Base-by-base conservation (phyloP, 2,113 vertebrate species). In the Phodopus roborovskii region DNA sequence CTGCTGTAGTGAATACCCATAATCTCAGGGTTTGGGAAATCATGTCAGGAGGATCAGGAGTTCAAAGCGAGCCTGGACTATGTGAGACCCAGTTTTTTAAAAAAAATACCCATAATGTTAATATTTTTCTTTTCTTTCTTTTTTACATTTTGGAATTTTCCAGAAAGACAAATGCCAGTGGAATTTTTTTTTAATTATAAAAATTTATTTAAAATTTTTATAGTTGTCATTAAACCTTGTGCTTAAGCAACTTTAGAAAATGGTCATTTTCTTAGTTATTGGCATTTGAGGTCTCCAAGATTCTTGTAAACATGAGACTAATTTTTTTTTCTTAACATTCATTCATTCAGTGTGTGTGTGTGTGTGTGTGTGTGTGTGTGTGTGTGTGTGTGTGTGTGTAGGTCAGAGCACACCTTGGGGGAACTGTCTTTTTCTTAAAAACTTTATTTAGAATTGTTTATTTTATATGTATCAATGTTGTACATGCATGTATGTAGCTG, bases 61-160 rank as follows among this genome's bases (percentile, higher is more conserved):
- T 74, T 88, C 16, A 42, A 42, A 50, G 15, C 24, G 26, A 74
- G n/a, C 16, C 15, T 42, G 24, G 36, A 50, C 68, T 88, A 30
- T 19, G n/a, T 74, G 50, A 42, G 50, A 42, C 16, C 15, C 4
- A 28, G 15, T n/a, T 48, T 26, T 30, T 10, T 30, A 53, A 79
- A 33, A 20, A 56, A 30, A 24, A 26, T 39, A 78, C 30, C 33
- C 92, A 77, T 94, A 94, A 75, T 50, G 86, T 86, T 73, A n/a
- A n/a, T n/a, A n/a, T 74, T 12, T 19, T 73, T 48, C 30, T 83
- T 90, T 17, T n/a, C 33, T 39, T 45, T 78, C 19, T 56, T 42
- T 93, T 90, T 94, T 42, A 90, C 79, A 84, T 45, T 97, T 83
- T 91, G 73, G 84, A 95, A 75, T 50, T 93, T 95, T 90, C 39